Evolutionary conservation across 2,888 invertebrate species (phyloP).

Genomic region (Epinotia bilunana): DNA sequence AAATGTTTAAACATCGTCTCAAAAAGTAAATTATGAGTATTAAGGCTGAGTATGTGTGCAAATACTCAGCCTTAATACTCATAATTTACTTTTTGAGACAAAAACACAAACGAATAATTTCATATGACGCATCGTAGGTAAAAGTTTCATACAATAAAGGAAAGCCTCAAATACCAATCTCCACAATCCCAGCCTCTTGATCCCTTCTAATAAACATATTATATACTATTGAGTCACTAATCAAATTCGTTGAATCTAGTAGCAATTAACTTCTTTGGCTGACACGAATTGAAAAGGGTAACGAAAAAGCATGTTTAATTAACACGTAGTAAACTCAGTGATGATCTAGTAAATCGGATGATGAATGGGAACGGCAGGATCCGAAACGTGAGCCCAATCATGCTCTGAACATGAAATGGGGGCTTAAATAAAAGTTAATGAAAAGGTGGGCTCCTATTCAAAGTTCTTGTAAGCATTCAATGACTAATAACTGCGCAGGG

Average conservation of each 20-base stretch:
- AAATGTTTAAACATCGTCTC: too few species aligned
- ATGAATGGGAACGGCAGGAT: conserved; percentile 18
- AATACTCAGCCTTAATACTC: too few species aligned
- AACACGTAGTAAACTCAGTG: conserved; percentile 22
- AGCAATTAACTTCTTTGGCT: conserved; percentile 13
- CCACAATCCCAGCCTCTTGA: neutral
- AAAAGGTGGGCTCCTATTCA: conserved; percentile 37
- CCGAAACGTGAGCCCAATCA: conserved; percentile 24
- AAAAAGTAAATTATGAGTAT: too few species aligned
- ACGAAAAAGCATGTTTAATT: conserved; percentile 7
- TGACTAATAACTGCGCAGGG: conserved; percentile 9
- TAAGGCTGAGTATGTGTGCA: too few species aligned
- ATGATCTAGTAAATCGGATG: conserved; percentile 22
- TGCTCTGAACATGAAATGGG: conserved; percentile 23
- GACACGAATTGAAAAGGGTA: conserved; percentile 14
- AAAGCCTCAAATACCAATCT: neutral
- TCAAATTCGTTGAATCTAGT: neutral
- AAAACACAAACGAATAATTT: too few species aligned
- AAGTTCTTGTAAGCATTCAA: conserved; percentile 18
- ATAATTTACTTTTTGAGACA: too few species aligned
- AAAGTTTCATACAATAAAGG: neutral
- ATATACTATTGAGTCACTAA: neutral
- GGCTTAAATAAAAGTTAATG: conserved; percentile 33
- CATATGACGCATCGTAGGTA: neutral
- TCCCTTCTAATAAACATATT: neutral